Conservation (phyloP, 2,113 vertebrate genomes). For the Upupa epops region DNA sequence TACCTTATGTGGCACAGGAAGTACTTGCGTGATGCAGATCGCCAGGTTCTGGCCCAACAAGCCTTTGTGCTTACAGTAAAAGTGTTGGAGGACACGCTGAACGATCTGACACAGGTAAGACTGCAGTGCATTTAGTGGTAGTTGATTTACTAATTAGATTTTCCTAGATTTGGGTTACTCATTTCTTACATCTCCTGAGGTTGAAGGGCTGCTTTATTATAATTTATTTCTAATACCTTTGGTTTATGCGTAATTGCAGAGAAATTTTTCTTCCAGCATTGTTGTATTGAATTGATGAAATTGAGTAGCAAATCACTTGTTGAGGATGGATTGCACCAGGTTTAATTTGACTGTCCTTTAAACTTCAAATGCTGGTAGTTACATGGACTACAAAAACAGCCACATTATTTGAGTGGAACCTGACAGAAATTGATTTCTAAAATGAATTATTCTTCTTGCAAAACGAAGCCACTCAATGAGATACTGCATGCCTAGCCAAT, state of each 20-base stretch:
- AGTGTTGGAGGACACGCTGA: conserved; percentile 95
- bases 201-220: not conserved
- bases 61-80: conserved; percentile 96
- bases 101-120: conserved; percentile 87
- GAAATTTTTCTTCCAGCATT: not conserved
- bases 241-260: not conserved
- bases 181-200: not conserved
- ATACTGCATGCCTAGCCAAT: not conserved
- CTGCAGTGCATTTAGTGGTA: not conserved
- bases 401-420: not conserved
- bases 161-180: not conserved
- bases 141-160: rapidly evolving
- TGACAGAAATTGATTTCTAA: not conserved
- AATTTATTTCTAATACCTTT: not conserved
- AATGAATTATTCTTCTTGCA: not conserved
- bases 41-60: conserved; percentile 93
- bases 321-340: not conserved
- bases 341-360: not conserved
- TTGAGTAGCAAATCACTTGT: not conserved
- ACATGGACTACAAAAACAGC: not conserved
- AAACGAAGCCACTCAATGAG: not conserved
- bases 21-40: conserved; percentile 97
- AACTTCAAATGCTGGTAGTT: not conserved
- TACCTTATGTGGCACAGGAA: conserved; percentile 78
- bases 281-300: not conserved